A percentile compares a stretch with the other conserved stretches of the same genome.
Conservation (phyloP, 2,113 vertebrate genomes). For the Piprites chloris region DNA sequence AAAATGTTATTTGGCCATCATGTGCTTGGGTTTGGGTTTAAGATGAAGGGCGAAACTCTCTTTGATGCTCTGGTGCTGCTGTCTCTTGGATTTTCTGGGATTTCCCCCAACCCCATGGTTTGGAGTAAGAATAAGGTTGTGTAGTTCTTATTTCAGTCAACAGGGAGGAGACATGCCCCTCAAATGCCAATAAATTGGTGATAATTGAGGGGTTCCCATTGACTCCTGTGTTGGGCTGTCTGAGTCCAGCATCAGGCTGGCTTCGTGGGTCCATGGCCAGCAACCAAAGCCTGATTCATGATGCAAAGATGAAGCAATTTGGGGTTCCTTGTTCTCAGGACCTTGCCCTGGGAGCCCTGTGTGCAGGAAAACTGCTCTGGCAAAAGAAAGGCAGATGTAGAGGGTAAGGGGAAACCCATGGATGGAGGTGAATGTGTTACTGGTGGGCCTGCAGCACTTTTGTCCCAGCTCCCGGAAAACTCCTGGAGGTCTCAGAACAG, state of each 20-base stretch:
- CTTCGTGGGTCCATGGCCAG: accelerated
- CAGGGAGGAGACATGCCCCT: neutral
- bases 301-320: neutral
- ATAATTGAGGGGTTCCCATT: neutral
- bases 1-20: accelerated
- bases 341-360: neutral
- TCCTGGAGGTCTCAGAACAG: neutral
- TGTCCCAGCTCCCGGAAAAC: neutral
- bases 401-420: neutral
- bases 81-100: neutral
- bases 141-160: neutral
- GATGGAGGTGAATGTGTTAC: accelerated
- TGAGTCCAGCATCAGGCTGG: neutral
- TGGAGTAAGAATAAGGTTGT: neutral
- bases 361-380: neutral
- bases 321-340: neutral
- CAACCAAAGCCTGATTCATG: neutral
- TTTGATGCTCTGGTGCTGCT: neutral
- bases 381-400: neutral
- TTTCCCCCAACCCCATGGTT: neutral
- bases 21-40: neutral
- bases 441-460: accelerated
- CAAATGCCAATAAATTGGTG: accelerated
- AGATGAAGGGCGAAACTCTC: accelerated
- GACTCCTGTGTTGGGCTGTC: neutral